Evolutionary conservation across 1,140 invertebrate species (phyloP).

Genomic region (Panulirus ornatus): DNA sequence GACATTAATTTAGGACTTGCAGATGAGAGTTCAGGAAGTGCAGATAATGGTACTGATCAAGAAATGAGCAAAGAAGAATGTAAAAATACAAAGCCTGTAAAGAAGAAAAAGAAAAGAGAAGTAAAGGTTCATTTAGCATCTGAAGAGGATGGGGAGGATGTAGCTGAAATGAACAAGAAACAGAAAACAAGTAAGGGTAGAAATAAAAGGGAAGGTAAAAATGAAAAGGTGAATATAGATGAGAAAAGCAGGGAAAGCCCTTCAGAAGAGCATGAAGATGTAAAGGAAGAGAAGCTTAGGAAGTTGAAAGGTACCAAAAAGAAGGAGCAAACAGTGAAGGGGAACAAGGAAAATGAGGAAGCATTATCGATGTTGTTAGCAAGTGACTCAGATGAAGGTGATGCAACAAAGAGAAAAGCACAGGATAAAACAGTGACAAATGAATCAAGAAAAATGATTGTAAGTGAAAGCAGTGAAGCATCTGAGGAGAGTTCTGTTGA

Average conservation of each 20-base stretch:
- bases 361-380: background rate
- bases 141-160: background rate
- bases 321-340: background rate
- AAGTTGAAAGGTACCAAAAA: background rate
- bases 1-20: slow-evolving; percentile 29
- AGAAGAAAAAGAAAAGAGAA: slow-evolving; percentile 76
- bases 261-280: background rate
- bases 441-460: background rate
- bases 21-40: slow-evolving; percentile 12
- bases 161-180: background rate
- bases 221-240: slow-evolving; percentile 17
- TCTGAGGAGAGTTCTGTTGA: background rate
- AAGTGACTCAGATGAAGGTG: background rate
- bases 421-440: slow-evolving; percentile 24
- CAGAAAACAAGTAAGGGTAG: background rate
- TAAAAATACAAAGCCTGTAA: slow-evolving; percentile 78
- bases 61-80: slow-evolving; percentile 61
- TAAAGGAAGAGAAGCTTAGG: background rate
- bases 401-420: background rate
- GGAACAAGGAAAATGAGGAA: slow-evolving; percentile 7
- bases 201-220: background rate
- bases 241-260: slow-evolving; percentile 13
- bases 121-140: background rate
- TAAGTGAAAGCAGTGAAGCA: slow-evolving; percentile 25
- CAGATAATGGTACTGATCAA: slow-evolving; percentile 33